Percentiles rank a stretch among this genome's conserved stretches.
phyloP scores from a whole-genome alignment of 2,113 vertebrate genomes.

The Archilochus colubris region DNA sequence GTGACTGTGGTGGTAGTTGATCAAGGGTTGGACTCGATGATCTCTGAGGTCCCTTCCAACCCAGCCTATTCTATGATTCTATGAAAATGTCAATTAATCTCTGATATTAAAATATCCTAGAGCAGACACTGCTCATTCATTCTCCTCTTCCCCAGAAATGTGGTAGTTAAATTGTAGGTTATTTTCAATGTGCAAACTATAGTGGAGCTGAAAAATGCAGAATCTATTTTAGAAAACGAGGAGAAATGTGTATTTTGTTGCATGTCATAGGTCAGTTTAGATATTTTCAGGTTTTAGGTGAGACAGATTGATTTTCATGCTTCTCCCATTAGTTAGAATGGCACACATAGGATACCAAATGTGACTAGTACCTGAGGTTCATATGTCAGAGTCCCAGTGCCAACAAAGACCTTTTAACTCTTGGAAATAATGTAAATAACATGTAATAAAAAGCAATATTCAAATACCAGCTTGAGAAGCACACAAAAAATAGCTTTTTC shows the following conservation, averaged over 20 bases:
- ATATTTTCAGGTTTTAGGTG: constrained; percentile 81
- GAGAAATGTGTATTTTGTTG: constrained; percentile 62
- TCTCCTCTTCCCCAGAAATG: not conserved
- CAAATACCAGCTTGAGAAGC: constrained; percentile 46
- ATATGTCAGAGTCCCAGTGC: constrained; percentile 28
- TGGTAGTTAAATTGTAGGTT: not conserved
- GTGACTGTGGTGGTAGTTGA: no score
- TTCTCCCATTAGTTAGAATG: constrained; percentile 78
- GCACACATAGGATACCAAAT: constrained; percentile 67
- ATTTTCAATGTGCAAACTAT: not conserved
- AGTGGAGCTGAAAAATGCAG: not conserved
- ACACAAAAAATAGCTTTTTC: constrained; percentile 22
- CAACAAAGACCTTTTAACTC: constrained; percentile 71
- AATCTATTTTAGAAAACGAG: constrained; percentile 41
- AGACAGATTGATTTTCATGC: constrained; percentile 82
- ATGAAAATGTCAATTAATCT: not conserved
- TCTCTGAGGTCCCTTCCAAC: no score
- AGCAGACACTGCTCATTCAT: not conserved
- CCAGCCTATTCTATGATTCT: no score
- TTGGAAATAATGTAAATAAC: constrained; percentile 71
- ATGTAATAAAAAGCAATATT: constrained; percentile 48
- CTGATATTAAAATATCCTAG: not conserved
- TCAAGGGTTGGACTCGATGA: no score
- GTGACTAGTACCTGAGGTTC: constrained; percentile 66
- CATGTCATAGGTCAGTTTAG: constrained; percentile 71